Evolutionary conservation across 2,888 invertebrate genomes (phyloP), one percentile per base, ranked within the genome.

Genomic region (Hyles lineata): DNA sequence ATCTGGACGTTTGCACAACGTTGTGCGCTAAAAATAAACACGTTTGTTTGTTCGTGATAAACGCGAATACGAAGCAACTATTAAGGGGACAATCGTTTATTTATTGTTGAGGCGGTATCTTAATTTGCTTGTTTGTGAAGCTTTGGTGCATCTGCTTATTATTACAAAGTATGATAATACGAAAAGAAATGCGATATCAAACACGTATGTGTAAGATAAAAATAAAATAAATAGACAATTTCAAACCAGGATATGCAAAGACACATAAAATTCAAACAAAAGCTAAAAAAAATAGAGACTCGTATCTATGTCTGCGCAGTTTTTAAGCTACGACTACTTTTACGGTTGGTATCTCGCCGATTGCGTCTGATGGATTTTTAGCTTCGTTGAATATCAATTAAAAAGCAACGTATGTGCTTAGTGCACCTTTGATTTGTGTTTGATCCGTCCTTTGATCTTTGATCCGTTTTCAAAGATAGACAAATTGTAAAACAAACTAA

Each of bases 41-140:
- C 67, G 50, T 17, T 50, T 67, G 23, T 62, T 62, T 62, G 62
- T 35, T 62, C 62, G 25, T 25, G 67, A 67, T 67, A 67, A 67
- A 67, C 67, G 23, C 21, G 67, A 67, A 67, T 43, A 43, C 43
- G 50, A 67, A 50, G 23, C 23, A 23, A 67, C 23, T 67, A 67
- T 50, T 50, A 43, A 50, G 67, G 67, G 55, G 50, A 4, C 67
- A 17, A 43, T 67, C 43, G 50, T 67, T 67, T 21, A 67, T 67
- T 67, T 50, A 67, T 67, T 67, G 43, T 67, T 67, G 43, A 23
- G 11, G 23, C 43, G 43, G 67, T 67, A 67, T 67, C 43, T 67
- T 50, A 67, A 67, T 50, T 50, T 50, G 67, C 67, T 67, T 67
- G 67, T 67, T 67, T 67, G 25, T 67, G 67, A 43, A 50, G 43